Evolutionary conservation across 1,140 invertebrate species (phyloP), one percentile per base, ranked within the genome.

Genomic region (Parapsyche elsis): DNA sequence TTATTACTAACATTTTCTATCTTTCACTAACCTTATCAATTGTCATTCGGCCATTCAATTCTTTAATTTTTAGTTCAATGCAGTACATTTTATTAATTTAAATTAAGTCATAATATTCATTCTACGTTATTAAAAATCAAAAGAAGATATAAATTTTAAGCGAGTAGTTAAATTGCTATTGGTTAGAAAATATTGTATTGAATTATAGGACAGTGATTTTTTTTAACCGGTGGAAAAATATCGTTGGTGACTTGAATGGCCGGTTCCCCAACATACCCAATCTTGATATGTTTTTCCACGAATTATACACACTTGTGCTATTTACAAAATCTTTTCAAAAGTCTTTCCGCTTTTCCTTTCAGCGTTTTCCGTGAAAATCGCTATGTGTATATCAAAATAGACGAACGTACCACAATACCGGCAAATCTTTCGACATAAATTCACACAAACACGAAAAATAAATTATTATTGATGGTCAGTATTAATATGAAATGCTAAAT

Each of bases 1-100:
- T 19, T 67, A 23, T 23, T 67, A 67, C 64, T 67, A 67, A 67
- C 64, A 73, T 73, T 73, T 73, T 73, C 71, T 38, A 73, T 38
- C 9, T 73, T 2, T 30, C 16, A 38, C 71, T 67, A 67, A 57
- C 53, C 14, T 1, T 2, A 53, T 53, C 16, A 53, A 53, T 53
- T 16, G 10, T 12, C 16, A 12, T 10, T 12, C 49, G 10, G 16
- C 16, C 49, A 53, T 53, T 53, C 12, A 14, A 53, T 5, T 53
- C 10, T 14, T 12, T 10, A 12, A 53, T 14, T 53, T 53, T 12
- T 53, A 5, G 4, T 7, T 38, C 7, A 38, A 38, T 4, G 7
- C 30, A 38, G 1, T 4, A 38, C 1, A 38, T 38, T 38, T 38
- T 4, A 38, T 4, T 38, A 7, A 38, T 7, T 7, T 38, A 38